A percentile compares a stretch with the other conserved stretches of the same genome.
Conservation (phyloP, 2,113 vertebrate species). For the Camelus bactrianus region DNA sequence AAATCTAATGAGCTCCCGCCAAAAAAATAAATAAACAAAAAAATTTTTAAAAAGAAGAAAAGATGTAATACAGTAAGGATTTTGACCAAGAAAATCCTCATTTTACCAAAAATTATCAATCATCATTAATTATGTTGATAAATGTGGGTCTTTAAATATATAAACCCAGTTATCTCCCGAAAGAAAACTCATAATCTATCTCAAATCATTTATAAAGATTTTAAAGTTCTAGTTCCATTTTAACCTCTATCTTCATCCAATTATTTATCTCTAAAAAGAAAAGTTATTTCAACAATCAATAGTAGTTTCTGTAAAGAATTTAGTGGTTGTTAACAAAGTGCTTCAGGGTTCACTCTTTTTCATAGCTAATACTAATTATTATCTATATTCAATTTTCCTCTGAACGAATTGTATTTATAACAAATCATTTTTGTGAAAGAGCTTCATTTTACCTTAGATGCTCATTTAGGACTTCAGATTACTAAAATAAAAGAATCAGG, state of each 20-base stretch:
- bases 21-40: no score
- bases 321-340: background rate
- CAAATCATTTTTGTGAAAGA: background rate
- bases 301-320: constrained; percentile 25
- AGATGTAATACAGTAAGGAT: background rate
- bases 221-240: background rate
- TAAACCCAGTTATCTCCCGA: background rate
- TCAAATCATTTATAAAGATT: constrained; percentile 40
- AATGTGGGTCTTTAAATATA: background rate
- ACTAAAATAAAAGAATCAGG: constrained; percentile 26
- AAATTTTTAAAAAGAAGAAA: background rate
- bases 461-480: background rate
- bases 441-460: constrained; percentile 18
- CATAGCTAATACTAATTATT: background rate
- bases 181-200: background rate
- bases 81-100: background rate
- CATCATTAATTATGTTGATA: background rate
- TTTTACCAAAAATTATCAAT: background rate
- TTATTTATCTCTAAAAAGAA: background rate
- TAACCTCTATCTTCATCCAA: constrained; percentile 41
- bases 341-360: constrained; percentile 33
- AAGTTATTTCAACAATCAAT: background rate
- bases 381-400: background rate
- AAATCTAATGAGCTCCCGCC: no score
- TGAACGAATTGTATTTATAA: background rate